phyloP scores from a whole-genome alignment of 2,113 vertebrate genomes.

The Pungitius pungitius region DNA sequence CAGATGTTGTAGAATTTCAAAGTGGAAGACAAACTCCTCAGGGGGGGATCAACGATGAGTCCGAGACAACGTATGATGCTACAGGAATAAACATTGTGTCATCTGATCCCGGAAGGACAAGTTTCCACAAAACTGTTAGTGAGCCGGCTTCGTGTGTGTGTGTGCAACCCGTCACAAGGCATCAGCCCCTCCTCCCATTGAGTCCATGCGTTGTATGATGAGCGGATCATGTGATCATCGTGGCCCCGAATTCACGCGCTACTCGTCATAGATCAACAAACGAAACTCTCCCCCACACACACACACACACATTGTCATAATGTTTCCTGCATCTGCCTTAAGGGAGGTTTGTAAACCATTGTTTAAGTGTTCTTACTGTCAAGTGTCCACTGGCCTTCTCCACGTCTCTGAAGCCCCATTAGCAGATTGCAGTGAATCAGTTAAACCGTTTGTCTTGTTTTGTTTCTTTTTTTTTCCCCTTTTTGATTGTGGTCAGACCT shows the following conservation, averaged over 20 bases:
- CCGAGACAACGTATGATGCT: no score
- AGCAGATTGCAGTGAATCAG: conserved; percentile 42
- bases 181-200: background rate
- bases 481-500: conserved; percentile 6
- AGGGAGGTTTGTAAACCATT: conserved; percentile 44
- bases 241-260: no score
- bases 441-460: conserved; percentile 20
- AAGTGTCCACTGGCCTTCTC: conserved; percentile 22
- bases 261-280: no score
- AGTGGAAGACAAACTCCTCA: background rate
- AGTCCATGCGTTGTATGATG: background rate
- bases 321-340: conserved; percentile 67
- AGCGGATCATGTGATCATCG: background rate
- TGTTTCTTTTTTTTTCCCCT: conserved; percentile 3
- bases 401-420: conserved; percentile 20
- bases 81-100: background rate
- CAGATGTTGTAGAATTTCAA: background rate
- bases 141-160: conserved; percentile 2
- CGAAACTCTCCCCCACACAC: no score
- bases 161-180: background rate
- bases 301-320: background rate
- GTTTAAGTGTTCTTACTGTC: conserved; percentile 71
- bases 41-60: background rate
- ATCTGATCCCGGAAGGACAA: background rate
- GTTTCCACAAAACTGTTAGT: background rate